These are phyloP conservation scores for Oophaga sylvatica DNA, from an alignment of 2,797 vertebrate genomes.

Conservation along the genomic window DNA sequence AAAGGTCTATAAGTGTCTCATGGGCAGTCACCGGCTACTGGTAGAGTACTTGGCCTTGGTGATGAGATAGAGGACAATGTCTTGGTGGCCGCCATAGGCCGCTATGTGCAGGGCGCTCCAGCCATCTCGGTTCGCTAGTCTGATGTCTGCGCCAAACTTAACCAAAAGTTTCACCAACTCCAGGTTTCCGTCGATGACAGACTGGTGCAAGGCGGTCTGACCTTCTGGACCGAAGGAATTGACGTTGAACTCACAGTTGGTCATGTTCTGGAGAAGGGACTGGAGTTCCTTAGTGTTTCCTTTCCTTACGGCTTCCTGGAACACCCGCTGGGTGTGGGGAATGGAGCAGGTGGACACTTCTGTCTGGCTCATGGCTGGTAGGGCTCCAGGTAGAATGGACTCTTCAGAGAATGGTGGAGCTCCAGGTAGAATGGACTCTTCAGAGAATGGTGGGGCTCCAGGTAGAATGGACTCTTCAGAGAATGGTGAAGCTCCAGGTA, in stretches of 20 bases:
- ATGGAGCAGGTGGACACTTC: constrained; percentile 90
- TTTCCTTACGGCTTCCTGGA: constrained; percentile 96
- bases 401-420: neutral
- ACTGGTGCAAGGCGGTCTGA: constrained; percentile 96
- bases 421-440: constrained; percentile 13
- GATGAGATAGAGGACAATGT: constrained; percentile 99
- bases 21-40: constrained; percentile 82
- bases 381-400: constrained; percentile 11
- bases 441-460: neutral
- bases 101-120: constrained; percentile 99
- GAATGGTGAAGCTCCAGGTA: neutral
- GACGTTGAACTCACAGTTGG: constrained; percentile 97
- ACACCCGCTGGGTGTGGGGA: constrained; percentile 91
- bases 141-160: constrained; percentile 96
- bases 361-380: constrained; percentile 90
- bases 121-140: constrained; percentile 95
- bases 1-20: constrained; percentile 26
- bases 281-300: constrained; percentile 97
- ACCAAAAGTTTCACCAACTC: constrained; percentile 98
- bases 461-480: neutral
- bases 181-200: constrained; percentile 96
- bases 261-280: constrained; percentile 95
- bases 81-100: constrained; percentile 96
- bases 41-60: constrained; percentile 98
- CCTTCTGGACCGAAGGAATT: constrained; percentile 98